These are phyloP conservation scores for Calycopis cecrops DNA, from an alignment of 1,140 invertebrate species.

Conservation along the genomic window DNA sequence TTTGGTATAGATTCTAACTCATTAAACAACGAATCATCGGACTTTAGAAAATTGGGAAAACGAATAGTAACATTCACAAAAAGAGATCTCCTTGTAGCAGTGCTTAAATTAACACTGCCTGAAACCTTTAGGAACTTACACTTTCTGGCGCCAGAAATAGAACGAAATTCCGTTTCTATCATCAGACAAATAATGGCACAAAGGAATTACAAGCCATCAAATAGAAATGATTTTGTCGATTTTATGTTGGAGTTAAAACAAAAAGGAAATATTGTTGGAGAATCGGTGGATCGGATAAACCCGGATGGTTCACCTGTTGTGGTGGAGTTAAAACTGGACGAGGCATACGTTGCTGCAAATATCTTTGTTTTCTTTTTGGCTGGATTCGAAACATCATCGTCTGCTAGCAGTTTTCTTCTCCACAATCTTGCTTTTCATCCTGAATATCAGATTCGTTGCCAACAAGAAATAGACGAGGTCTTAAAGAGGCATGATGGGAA, in stretches of 20 bases:
- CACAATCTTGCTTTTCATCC: slow-evolving; percentile 30
- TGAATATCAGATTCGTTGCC: slow-evolving; percentile 26
- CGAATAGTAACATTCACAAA: slow-evolving; percentile 28
- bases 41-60: slow-evolving; percentile 31
- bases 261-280: too few relatives aligned
- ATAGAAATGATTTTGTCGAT: slow-evolving; percentile 33
- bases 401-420: slow-evolving; percentile 28
- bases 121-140: slow-evolving; percentile 27
- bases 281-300: too few relatives aligned
- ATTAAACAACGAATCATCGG: slow-evolving; percentile 31
- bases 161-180: slow-evolving; percentile 20
- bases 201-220: slow-evolving; percentile 28
- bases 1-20: slow-evolving; percentile 34
- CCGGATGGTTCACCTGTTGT: too few relatives aligned
- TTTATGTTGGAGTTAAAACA: slow-evolving; percentile 32
- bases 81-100: slow-evolving; percentile 20
- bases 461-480: slow-evolving; percentile 30
- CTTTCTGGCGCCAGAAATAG: slow-evolving; percentile 27
- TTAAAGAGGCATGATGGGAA: slow-evolving; percentile 29
- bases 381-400: slow-evolving; percentile 32
- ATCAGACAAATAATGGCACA: slow-evolving; percentile 24
- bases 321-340: too few relatives aligned
- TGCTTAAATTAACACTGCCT: slow-evolving; percentile 29
- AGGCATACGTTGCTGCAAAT: too few relatives aligned
- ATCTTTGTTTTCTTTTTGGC: slow-evolving; percentile 32